Evolutionary conservation across 2,888 invertebrate genomes (phyloP).

Genomic region (Fragum sueziense): DNA sequence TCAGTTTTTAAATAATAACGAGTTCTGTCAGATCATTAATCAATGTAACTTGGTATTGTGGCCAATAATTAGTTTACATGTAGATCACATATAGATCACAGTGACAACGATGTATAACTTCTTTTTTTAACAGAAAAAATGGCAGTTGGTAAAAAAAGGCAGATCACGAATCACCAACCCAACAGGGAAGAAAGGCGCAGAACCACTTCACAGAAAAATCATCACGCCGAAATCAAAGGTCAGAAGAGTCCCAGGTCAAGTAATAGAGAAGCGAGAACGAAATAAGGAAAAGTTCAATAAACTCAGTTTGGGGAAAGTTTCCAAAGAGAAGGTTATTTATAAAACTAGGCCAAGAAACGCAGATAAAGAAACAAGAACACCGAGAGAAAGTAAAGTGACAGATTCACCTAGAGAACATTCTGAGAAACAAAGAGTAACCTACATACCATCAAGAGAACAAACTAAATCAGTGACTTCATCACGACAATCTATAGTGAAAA

Average conservation of each 20-base stretch:
- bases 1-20: too few relatives aligned
- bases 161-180: not conserved
- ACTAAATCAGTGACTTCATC: not conserved
- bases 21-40: too few relatives aligned
- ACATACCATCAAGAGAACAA: not conserved
- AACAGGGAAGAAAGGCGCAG: not conserved
- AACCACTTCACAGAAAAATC: constrained; percentile 11
- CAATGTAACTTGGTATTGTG: too few relatives aligned
- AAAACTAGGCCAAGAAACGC: constrained; percentile 21
- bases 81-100: too few relatives aligned
- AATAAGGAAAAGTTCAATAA: constrained; percentile 44
- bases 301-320: constrained; percentile 26
- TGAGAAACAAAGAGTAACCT: not conserved
- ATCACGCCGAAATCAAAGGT: constrained; percentile 29
- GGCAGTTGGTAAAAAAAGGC: constrained; percentile 17
- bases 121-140: constrained; percentile 10
- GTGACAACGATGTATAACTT: too few relatives aligned
- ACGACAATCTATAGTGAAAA: not conserved
- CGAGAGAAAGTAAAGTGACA: not conserved
- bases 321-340: constrained; percentile 22
- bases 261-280: constrained; percentile 26
- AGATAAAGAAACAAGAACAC: constrained; percentile 12
- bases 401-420: not conserved
- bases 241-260: constrained; percentile 32
- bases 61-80: too few relatives aligned